Evolutionary conservation across 2,113 vertebrate species (phyloP).

Genomic region (Ptilorrhoa leucosticta): DNA sequence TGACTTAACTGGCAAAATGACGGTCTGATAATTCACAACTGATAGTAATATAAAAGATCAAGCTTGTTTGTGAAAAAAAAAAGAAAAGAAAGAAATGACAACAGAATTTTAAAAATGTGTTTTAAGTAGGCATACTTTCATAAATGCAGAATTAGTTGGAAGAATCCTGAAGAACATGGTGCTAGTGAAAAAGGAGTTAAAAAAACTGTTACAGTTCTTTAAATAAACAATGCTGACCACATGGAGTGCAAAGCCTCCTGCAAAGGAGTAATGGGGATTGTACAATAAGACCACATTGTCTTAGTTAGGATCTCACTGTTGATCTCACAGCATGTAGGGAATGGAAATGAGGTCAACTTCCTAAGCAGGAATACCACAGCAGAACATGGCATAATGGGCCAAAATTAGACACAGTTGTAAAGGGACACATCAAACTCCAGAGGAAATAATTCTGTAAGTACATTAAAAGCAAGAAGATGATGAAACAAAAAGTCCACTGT

Average conservation of each 20-base stretch:
- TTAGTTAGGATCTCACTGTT: neutral
- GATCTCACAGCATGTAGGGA: slow-evolving; percentile 1
- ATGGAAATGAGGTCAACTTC: slow-evolving; percentile 30
- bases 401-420: slow-evolving; percentile 8
- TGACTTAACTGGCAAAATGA: neutral
- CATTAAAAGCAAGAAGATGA: neutral
- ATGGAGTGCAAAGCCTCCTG: neutral
- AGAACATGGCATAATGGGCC: neutral
- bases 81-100: neutral
- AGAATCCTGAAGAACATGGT: neutral
- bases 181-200: neutral
- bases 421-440: neutral
- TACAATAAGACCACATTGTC: neutral
- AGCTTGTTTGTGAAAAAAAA: neutral
- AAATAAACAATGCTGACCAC: slow-evolving; percentile 9
- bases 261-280: neutral
- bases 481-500: neutral
- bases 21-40: neutral
- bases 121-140: neutral
- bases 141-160: neutral
- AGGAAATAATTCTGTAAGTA: neutral
- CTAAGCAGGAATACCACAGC: neutral
- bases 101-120: neutral
- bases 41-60: neutral
- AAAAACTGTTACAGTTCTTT: neutral